phyloP scores from a whole-genome alignment of 2,888 invertebrate genomes.

The Ochlodes sylvanus region DNA sequence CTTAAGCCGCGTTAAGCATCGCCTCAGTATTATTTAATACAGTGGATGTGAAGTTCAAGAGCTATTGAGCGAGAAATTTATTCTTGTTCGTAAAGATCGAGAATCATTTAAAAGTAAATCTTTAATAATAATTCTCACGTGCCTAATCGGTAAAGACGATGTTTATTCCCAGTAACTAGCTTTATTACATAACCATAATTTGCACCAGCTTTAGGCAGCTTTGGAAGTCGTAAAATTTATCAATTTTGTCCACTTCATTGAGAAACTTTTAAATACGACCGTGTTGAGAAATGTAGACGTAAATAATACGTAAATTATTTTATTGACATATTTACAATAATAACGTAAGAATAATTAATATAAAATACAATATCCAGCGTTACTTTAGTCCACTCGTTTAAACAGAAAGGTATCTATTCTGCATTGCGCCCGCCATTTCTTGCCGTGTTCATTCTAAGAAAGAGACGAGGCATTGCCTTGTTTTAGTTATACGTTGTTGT shows the following conservation, averaged over 20 bases:
- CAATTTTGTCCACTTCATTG: slow-evolving; percentile 61
- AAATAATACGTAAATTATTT: too few relatives aligned
- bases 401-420: background rate
- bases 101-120: slow-evolving; percentile 29
- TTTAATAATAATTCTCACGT: background rate
- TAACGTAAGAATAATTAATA: slow-evolving; percentile 17
- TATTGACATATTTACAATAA: too few relatives aligned
- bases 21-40: slow-evolving; percentile 9
- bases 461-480: too few relatives aligned
- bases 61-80: slow-evolving; percentile 17
- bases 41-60: slow-evolving; percentile 7
- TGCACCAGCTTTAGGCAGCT: slow-evolving; percentile 45
- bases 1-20: background rate
- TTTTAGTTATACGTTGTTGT: too few relatives aligned
- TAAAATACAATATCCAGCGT: too few relatives aligned
- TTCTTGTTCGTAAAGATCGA: slow-evolving; percentile 10
- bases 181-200: slow-evolving; percentile 42
- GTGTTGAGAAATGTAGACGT: slow-evolving; percentile 53
- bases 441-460: too few relatives aligned
- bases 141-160: slow-evolving; percentile 38
- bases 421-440: background rate
- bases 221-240: slow-evolving; percentile 57
- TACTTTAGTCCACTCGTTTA: background rate
- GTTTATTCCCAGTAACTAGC: slow-evolving; percentile 48
- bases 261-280: slow-evolving; percentile 49